These are phyloP conservation scores for Poeciliopsis paucimaculata DNA, from an alignment of 2,797 vertebrate species.

Conservation along the genomic window DNA sequence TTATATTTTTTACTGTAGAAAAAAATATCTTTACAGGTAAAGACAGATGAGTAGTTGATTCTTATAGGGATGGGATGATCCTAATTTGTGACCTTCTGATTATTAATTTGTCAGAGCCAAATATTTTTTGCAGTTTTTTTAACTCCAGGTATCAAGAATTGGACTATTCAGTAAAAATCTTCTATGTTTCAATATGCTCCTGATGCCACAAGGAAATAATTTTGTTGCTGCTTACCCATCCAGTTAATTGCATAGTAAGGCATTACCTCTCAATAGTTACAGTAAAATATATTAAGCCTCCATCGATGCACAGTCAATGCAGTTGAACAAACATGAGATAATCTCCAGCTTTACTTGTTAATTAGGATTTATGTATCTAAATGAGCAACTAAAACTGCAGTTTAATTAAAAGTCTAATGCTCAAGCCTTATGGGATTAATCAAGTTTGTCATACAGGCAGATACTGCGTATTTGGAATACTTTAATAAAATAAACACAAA, in stretches of 20 bases:
- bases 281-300: not conserved
- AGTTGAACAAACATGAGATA: not conserved
- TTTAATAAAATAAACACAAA: not conserved
- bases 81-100: not conserved
- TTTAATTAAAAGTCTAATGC: not conserved
- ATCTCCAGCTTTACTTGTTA: not conserved
- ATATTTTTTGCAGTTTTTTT: not conserved
- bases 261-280: not conserved
- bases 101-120: not conserved
- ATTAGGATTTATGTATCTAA: not conserved
- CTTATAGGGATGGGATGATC: not conserved
- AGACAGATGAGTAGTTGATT: not conserved
- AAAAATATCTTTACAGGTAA: not conserved
- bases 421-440: not conserved
- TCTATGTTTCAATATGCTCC: not conserved
- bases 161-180: not conserved
- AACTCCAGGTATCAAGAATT: not conserved
- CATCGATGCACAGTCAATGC: not conserved
- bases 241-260: not conserved
- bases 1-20: not conserved
- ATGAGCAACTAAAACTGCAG: not conserved
- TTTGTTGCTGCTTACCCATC: not conserved
- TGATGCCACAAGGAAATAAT: not conserved
- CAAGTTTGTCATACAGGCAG: not conserved
- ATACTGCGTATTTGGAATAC: not conserved